A percentile compares a stretch with the other conserved stretches of the same genome.
Conservation (phyloP, 2,113 vertebrate genomes). For the Pseudopodoces humilis region DNA sequence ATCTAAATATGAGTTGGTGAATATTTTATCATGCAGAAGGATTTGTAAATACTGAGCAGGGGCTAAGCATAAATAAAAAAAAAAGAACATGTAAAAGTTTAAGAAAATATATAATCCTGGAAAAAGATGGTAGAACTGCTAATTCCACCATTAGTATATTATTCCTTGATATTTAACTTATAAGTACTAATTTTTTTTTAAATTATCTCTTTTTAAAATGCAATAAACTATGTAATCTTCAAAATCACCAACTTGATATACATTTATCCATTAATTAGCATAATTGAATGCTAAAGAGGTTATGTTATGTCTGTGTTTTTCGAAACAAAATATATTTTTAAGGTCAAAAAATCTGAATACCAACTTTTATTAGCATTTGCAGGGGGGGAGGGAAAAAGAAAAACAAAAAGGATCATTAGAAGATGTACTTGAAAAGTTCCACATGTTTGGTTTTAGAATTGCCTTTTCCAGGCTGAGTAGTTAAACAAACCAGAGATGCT, state of each 20-base stretch:
- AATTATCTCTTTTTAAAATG: background rate
- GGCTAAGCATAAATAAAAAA: background rate
- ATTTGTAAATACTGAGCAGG: background rate
- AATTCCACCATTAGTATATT: background rate
- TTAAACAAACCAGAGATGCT: background rate
- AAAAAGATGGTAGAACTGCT: background rate
- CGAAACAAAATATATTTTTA: background rate
- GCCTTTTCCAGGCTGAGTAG: background rate
- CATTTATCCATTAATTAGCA: background rate
- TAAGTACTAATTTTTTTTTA: background rate
- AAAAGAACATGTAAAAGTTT: fast-evolving
- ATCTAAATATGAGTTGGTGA: background rate
- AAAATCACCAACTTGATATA: background rate
- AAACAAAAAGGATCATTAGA: background rate
- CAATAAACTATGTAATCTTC: background rate
- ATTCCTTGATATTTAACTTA: background rate
- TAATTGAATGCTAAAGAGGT: background rate
- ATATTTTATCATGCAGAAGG: background rate
- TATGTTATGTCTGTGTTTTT: background rate
- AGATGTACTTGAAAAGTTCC: background rate
- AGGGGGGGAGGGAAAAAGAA: fast-evolving
- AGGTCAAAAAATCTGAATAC: background rate
- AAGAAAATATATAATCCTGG: background rate
- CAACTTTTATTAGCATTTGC: background rate
- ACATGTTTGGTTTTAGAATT: background rate